Evolutionary conservation across 2,797 vertebrate genomes (phyloP).

Genomic region (Dendrocincla tyrannina): DNA sequence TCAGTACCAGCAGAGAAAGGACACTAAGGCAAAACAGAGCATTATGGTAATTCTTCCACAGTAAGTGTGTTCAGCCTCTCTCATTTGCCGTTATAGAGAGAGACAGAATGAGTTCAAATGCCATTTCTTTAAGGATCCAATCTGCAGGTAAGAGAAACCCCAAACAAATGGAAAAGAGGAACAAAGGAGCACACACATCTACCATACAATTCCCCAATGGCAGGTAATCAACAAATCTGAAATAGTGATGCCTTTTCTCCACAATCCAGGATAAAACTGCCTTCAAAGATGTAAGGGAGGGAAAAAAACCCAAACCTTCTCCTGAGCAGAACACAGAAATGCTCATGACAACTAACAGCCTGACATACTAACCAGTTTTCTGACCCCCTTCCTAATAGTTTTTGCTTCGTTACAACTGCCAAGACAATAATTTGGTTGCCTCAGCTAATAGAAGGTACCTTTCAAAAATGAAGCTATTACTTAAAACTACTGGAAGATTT

Average conservation of each 20-base stretch:
- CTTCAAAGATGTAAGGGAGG: not conserved
- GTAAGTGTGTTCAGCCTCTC: not conserved
- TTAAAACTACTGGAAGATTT: not conserved
- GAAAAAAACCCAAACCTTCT: not conserved
- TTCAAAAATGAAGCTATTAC: not conserved
- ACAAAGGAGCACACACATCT: not conserved
- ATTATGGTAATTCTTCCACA: not conserved
- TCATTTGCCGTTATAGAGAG: not conserved
- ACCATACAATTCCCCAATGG: not conserved
- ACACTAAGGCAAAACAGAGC: not conserved
- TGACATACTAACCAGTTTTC: not conserved
- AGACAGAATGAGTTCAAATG: not conserved
- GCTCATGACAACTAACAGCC: not conserved
- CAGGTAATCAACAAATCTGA: not conserved
- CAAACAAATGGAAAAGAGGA: not conserved
- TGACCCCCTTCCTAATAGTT: not conserved
- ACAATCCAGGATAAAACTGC: not conserved
- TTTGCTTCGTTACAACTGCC: not conserved
- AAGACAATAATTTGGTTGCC: not conserved
- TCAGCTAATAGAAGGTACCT: not conserved
- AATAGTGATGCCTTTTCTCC: not conserved
- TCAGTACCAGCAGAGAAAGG: not conserved
- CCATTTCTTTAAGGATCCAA: not conserved
- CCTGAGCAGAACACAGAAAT: not conserved
- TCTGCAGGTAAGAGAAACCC: not conserved